Base-by-base conservation (phyloP, 2,888 invertebrate genomes). In the Sarcophaga variegata region DNA sequence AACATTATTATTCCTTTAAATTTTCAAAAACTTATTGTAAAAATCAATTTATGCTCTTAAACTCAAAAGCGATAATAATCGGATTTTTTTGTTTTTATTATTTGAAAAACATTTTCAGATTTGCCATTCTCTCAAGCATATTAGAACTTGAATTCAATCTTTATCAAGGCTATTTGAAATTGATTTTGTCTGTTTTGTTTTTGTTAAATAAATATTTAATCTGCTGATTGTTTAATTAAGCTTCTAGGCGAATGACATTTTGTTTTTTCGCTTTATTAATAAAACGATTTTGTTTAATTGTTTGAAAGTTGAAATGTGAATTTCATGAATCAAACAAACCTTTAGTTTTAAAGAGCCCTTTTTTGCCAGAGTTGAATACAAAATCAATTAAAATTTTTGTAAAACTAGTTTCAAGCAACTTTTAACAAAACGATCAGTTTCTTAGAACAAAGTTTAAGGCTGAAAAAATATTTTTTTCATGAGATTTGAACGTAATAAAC, bases 361-460 rank as follows among this genome's bases (percentile, higher is more conserved):
- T 37, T 37, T 37, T 2, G 10, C 37, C 37, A 37, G 2, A 37
- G 37, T 37, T 37, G 10, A 37, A 37, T 0, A 2, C 22, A 47
- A 69, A 69, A 69, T 22, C 22, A 76, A 66, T 66, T 71, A 37
- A 37, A 17, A 54, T 54, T 17, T 63, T 81, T 81, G 70, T 1
- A 25, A 81, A 75, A 76, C 69, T 12, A 8, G 75, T 76, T 81
- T 69, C n/a, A 37, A 1, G 1, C 2, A 37, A 37, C 37, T 37
- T 37, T 37, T 37, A 37, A 10, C 54, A 54, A 54, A 54, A 14
- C 17, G 54, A 54, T 17, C 17, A 17, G 54, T 54, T 54, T 54
- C 17, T 37, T 2, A 37, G 37, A 37, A 37, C 37, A 37, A 8
- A 8, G 49, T 2, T 49, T 49, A 49, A 49, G 0, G 37, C 6